Evolutionary conservation across 2,113 vertebrate species (phyloP), one percentile per base, ranked within the genome.

Genomic region (Lepus americanus): DNA sequence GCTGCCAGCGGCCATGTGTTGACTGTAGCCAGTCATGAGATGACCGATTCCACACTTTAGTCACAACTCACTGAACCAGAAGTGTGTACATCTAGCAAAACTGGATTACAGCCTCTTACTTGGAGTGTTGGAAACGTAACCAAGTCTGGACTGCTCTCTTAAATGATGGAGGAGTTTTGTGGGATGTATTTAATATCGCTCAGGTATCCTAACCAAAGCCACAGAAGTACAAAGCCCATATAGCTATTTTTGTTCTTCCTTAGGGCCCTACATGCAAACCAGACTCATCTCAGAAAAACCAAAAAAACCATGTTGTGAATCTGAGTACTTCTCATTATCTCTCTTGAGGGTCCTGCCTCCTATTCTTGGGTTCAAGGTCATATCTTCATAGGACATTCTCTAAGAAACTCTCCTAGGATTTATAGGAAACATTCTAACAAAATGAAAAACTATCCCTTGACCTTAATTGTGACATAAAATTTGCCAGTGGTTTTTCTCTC

Each of bases 361-460:
- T 85, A 29, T 81, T 63, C 51, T 73, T 69, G 66, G 59, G 73
- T 61, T 89, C 85, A 66, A 16, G 13, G 66, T 61, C 74, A 55
- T 19, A 12, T 61, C 31, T 8, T 63, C 74, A 81, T 6, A 89
- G 61, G 29, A 74, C 29, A 12, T 31, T 53, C 70, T 77, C 67
- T 59, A 23, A 39, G 20, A 8, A 79, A 81, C 27, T 31, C 36
- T 84, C 20, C 25, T 36, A 78, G 53, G 29, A 63, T 78, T 91
- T 59, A 69, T 1, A 86, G 29, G 33, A 81, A 89, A 87, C 11
- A 61, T 66, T 61, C 33, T 29, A 82, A 6, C 17, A 83, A 83
- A 87, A 93, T 44, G 9, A 82, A 51, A 87, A 85, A 33, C 16
- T 81, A 72, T 61, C 49, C 14, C 70, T 92, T 89, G 27, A 69